Base-by-base conservation (phyloP, 2,113 vertebrate species). In the Spea multiplicata region DNA sequence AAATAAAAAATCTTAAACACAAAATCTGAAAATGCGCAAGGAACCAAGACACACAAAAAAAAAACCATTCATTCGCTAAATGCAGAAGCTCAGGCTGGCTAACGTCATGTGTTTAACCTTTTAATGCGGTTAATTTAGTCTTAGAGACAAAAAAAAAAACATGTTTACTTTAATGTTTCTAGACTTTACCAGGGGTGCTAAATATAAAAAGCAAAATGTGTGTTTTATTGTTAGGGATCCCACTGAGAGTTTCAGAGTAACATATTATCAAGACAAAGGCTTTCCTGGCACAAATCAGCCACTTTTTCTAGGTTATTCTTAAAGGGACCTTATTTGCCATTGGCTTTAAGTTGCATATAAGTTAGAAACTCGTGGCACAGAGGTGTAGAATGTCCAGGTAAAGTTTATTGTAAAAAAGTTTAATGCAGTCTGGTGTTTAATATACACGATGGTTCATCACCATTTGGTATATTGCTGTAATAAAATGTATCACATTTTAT, bases 171-270 rank as follows among this genome's bases (percentile, higher is more conserved):
- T 83, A 85, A 86, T 91, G 88, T 88, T 92, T 90, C 87, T 88
- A 85, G 83, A 88, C 87, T 89, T 86, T 78, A 84, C 87, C 74
- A 84, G 74, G 57, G 74, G 57, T 65, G 86, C 90, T 91, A 93
- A 92, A 92, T 92, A 91, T 91, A 90, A 89, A 88, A 73, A 69
- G 88, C 89, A 89, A 90, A 91, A 90, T 89, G 86, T 9, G 1
- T 85, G 78, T 83, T 81, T 77, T 87, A 84, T 84, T 82, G 83
- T 83, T 30, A 87, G 85, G 87, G 72, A 79, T 85, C 86, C 89
- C 87, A 83, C 85, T 49, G 84, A 85, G 83, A 82, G 82, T 84
- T n/a, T 30, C 49, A 0, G 3, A 84, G 76, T 65, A 49, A 78
- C 74, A 81, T 82, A 86, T 83, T 12, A 71, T 46, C 47, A 47